Evolutionary conservation across 1,140 invertebrate species (phyloP), one percentile per base, ranked within the genome.

Genomic region (Meloidogyne chitwoodi): DNA sequence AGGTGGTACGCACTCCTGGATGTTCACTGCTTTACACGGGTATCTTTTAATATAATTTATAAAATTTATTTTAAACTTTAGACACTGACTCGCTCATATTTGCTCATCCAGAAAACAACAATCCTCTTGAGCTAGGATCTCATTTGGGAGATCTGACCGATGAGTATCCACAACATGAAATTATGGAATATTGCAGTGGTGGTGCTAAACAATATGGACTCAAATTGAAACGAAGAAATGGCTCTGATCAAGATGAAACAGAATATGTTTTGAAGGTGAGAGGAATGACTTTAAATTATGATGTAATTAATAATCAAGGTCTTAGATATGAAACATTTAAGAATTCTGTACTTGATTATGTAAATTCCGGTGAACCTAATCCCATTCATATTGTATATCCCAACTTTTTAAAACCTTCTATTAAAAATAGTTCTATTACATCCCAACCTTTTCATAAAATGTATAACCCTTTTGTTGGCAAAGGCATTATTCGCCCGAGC

Each of bases 81-180:
- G 69, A 71, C 61, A 71, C 69, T 29, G 69, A 71, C 69, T 31
- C 27, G 27, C 27, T 71, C 19, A 56, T 44, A 10, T 71, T 69
- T 38, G 41, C 41, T 22, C 24, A 71, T 24, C n/a, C 26, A 24
- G 62, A 69, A 10, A 38, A 44, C n/a, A n/a, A n/a, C 19, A 34
- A 41, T 41, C 66, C 66, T n/a, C 24, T 67, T 5, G 8, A 67
- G 2, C 8, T 41, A n/a, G 66, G 66, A 31, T 24, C 66, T 10
- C 62, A 56, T 24, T 41, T 71, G 1, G 69, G 69, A 19, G 69
- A 72, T 22, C 63, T 72, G 2, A 26, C 70, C 0, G 70, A 69
- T 16, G 63, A 31, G 14, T 29, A 24, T n/a, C 27, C 27, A 3
- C 11, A 41, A 11, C 27, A 31, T 24, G 26, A 31, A 22, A 68